These are phyloP conservation scores for Drosophila kanapiae DNA, from an alignment of 1,140 invertebrate genomes.

Conservation along the genomic window DNA sequence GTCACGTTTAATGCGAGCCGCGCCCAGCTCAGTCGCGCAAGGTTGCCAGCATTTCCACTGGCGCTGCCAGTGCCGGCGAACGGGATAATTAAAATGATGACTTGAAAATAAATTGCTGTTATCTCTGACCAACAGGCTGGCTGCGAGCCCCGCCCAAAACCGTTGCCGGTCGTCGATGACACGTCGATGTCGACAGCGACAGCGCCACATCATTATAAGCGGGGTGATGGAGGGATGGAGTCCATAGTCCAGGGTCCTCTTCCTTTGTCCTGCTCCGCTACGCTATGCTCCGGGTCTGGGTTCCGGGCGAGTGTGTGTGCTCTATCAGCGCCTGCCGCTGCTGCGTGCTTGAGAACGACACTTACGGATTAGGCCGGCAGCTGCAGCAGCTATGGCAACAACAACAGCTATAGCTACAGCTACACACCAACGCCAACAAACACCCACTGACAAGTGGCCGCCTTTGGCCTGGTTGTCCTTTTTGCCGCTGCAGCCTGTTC, in stretches of 20 bases:
- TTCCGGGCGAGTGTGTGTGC: slow-evolving; percentile 62
- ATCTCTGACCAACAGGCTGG: slow-evolving; percentile 84
- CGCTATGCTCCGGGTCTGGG: slow-evolving; percentile 5
- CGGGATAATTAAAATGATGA: slow-evolving; percentile 85
- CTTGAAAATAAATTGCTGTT: slow-evolving; percentile 85
- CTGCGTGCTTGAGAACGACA: slow-evolving; percentile 82
- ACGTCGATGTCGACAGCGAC: slow-evolving; percentile 69
- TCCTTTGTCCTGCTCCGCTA: slow-evolving; percentile 2
- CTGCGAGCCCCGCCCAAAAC: slow-evolving; percentile 47
- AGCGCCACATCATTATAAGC: slow-evolving; percentile 69
- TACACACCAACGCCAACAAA: slow-evolving; percentile 21
- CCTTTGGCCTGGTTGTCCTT: slow-evolving; percentile 70
- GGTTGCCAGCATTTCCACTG: slow-evolving; percentile 66
- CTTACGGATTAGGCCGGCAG: slow-evolving; percentile 80
- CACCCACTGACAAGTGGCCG: slow-evolving; percentile 63
- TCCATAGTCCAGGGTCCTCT: slow-evolving; percentile 17
- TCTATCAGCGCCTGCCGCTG: slow-evolving; percentile 75
- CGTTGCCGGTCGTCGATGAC: slow-evolving; percentile 69
- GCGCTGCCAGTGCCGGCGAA: slow-evolving; percentile 47
- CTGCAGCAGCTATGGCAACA: slow-evolving; percentile 43
- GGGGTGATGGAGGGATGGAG: neutral
- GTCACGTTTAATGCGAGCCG: slow-evolving; percentile 76
- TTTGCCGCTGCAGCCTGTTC: slow-evolving; percentile 52
- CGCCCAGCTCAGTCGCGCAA: slow-evolving; percentile 74
- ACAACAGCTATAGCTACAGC: slow-evolving; percentile 22